Conservation (phyloP, 2,797 vertebrate genomes). For the Xiphophorus birchmanni region DNA sequence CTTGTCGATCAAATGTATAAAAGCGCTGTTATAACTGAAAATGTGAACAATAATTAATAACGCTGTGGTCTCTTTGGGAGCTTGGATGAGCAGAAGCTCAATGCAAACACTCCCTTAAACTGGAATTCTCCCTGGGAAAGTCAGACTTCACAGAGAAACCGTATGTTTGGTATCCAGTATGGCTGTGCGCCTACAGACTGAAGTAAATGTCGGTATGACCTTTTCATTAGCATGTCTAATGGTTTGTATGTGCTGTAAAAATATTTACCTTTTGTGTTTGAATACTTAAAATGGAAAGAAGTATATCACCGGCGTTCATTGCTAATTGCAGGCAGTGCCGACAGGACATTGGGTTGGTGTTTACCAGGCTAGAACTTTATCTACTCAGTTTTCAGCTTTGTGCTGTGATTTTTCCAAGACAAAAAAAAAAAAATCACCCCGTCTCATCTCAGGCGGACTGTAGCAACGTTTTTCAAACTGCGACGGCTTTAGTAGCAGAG, state of each 20-base stretch:
- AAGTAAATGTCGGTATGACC: background rate
- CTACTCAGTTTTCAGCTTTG: background rate
- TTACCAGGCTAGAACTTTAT: background rate
- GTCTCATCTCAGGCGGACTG: conserved; percentile 13
- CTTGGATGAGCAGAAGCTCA: background rate
- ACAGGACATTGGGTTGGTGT: too few species aligned
- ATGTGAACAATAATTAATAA: background rate
- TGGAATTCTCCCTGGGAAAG: background rate
- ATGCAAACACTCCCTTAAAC: background rate
- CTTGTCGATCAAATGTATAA: too few species aligned
- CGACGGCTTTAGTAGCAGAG: conserved; percentile 4
- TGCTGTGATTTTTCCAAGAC: background rate
- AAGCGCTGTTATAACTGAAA: too few species aligned
- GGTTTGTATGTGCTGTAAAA: background rate
- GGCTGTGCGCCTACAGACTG: background rate
- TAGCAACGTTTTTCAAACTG: conserved; percentile 27
- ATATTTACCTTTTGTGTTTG: background rate
- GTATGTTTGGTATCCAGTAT: background rate
- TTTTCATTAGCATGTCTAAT: background rate
- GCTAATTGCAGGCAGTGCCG: background rate
- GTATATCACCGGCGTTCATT: background rate
- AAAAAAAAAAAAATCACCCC: background rate
- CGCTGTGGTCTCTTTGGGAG: background rate
- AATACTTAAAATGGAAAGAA: background rate
- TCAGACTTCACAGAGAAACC: background rate